Conservation (phyloP, 92 coral and sea anemone species). For the Meandrina meandrites region DNA sequence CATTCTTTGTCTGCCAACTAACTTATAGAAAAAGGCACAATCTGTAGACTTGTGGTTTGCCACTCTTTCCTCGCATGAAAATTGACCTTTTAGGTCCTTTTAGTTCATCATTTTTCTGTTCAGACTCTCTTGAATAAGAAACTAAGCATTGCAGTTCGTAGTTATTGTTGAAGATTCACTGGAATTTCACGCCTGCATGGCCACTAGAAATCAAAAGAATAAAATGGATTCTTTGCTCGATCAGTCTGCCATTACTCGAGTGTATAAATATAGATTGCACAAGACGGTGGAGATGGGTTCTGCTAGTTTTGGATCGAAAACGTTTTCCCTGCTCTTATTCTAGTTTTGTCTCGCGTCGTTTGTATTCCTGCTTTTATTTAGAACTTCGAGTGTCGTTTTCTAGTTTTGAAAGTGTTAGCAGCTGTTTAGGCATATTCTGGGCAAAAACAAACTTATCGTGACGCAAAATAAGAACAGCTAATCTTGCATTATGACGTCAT, state of each 20-base stretch:
- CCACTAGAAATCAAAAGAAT: neutral
- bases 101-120: neutral
- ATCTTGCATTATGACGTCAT: neutral
- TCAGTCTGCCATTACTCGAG: neutral
- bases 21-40: neutral
- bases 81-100: neutral
- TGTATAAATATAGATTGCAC: neutral
- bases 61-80: neutral
- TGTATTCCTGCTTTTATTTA: neutral
- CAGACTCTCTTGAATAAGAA: neutral
- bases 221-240: no score
- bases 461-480: neutral
- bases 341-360: neutral
- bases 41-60: neutral
- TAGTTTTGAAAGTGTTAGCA: neutral
- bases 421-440: neutral
- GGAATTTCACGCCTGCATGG: neutral
- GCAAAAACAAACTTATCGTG: neutral
- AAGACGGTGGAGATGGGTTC: neutral
- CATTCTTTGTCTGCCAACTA: conserved; percentile 13
- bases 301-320: neutral
- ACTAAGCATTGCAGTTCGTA: neutral
- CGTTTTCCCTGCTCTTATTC: neutral
- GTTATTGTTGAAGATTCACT: neutral
- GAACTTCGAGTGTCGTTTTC: neutral